Evolutionary conservation across 1,140 invertebrate species (phyloP).

Genomic region (Tetranychus cinnabarinus): DNA sequence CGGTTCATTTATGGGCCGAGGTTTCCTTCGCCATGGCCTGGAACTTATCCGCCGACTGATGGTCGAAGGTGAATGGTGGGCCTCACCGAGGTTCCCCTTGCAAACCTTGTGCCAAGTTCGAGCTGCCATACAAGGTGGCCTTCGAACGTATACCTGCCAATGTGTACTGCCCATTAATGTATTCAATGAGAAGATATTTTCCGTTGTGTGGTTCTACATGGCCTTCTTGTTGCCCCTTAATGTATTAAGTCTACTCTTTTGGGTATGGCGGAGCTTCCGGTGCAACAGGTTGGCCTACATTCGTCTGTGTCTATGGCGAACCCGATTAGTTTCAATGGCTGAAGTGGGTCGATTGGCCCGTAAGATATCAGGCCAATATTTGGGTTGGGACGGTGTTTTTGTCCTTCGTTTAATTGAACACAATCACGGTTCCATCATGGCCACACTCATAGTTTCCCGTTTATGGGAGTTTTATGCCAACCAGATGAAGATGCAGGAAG

Average conservation of each 20-base stretch:
- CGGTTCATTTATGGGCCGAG: constrained; percentile 21
- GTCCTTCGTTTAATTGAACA: constrained; percentile 22
- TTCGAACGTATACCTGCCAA: constrained; percentile 23
- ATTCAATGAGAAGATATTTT: constrained; percentile 31
- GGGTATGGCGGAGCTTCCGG: constrained; percentile 21
- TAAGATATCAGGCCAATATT: constrained; percentile 20
- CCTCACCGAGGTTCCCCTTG: constrained; percentile 20
- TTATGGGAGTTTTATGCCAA: constrained; percentile 18
- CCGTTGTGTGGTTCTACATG: constrained; percentile 24
- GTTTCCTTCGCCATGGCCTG: constrained; percentile 19
- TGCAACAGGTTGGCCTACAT: constrained; percentile 20
- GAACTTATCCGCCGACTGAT: constrained; percentile 16
- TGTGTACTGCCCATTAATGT: constrained; percentile 30
- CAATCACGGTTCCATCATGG: constrained; percentile 22
- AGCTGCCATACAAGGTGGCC: constrained; percentile 21
- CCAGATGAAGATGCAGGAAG: constrained; percentile 18
- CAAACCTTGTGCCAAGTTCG: constrained; percentile 21
- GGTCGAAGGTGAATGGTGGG: constrained; percentile 20
- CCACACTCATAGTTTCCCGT: constrained; percentile 17
- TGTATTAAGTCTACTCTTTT: constrained; percentile 18
- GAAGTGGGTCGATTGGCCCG: constrained; percentile 18
- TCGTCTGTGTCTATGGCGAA: constrained; percentile 20
- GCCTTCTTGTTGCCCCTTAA: constrained; percentile 21
- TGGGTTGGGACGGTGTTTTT: constrained; percentile 23
- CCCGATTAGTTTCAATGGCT: constrained; percentile 17